These are phyloP conservation scores for Apodemia zela DNA, from an alignment of 2,888 invertebrate species.

Conservation along the genomic window DNA sequence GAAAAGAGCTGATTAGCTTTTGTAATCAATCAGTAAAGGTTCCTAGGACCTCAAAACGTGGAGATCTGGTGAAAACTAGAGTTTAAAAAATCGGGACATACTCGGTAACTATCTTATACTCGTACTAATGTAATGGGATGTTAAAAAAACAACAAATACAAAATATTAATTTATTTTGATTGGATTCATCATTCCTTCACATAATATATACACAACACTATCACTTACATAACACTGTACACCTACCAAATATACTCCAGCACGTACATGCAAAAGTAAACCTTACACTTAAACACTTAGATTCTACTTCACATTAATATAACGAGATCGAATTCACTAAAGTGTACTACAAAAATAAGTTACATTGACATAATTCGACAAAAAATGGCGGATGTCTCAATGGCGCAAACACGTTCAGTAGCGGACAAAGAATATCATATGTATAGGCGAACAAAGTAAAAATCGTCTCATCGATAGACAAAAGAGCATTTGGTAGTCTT, in stretches of 20 bases:
- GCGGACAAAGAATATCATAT: too few relatives aligned
- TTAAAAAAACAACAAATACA: conserved; percentile 20
- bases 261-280: conserved; percentile 4
- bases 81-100: too few relatives aligned
- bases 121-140: too few relatives aligned
- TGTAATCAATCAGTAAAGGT: too few relatives aligned
- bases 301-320: not conserved
- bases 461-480: too few relatives aligned
- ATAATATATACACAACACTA: conserved; percentile 17
- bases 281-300: not conserved
- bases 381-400: not conserved
- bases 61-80: too few relatives aligned
- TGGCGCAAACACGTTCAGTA: too few relatives aligned
- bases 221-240: not conserved
- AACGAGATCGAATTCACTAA: conserved; percentile 6
- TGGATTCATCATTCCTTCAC: conserved; percentile 22
- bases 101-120: too few relatives aligned
- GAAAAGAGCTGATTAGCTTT: too few relatives aligned
- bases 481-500: too few relatives aligned
- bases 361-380: not conserved
- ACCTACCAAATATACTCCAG: conserved; percentile 12
- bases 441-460: too few relatives aligned
- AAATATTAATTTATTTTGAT: conserved; percentile 32
- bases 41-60: too few relatives aligned
- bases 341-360: not conserved